A percentile compares a stretch with the other conserved stretches of the same genome.
phyloP scores from a whole-genome alignment of 2,888 invertebrate species.

The Hoplodrina ambigua region DNA sequence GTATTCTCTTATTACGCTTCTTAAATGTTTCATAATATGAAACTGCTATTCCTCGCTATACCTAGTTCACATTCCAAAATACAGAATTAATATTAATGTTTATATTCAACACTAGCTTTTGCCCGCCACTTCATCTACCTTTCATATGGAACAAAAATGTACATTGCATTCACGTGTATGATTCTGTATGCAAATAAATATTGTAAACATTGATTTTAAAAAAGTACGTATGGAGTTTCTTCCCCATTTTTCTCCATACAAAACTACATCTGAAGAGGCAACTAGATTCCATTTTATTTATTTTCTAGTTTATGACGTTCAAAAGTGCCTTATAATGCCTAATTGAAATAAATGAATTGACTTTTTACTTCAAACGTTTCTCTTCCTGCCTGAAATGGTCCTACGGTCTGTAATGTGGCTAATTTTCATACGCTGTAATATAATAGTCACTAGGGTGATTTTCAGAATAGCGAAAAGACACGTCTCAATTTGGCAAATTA shows the following conservation, averaged over 20 bases:
- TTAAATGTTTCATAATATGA: constrained; percentile 30
- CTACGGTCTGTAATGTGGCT: constrained; percentile 29
- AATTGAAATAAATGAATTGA: no score
- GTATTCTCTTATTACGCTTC: constrained; percentile 54
- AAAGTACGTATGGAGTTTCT: no score
- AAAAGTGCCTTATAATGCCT: no score
- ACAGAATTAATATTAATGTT: constrained; percentile 18
- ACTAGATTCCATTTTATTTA: no score
- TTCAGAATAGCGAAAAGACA: constrained; percentile 32
- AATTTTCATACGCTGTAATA: constrained; percentile 41
- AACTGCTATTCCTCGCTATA: constrained; percentile 38
- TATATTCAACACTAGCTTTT: neutral
- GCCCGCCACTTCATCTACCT: no score
- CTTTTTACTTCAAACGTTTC: neutral
- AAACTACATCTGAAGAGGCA: no score
- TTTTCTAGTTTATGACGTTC: no score
- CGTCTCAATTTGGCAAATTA: constrained; percentile 65
- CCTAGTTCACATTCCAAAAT: constrained; percentile 22
- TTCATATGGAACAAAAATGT: no score
- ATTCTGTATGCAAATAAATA: no score
- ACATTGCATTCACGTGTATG: no score
- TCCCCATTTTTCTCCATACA: no score
- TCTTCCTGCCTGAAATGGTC: constrained; percentile 15
- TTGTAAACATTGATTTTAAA: no score
- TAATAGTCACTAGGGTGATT: constrained; percentile 34